These are phyloP conservation scores for Columba janthina DNA, from an alignment of 2,113 vertebrate genomes.

Conservation along the genomic window DNA sequence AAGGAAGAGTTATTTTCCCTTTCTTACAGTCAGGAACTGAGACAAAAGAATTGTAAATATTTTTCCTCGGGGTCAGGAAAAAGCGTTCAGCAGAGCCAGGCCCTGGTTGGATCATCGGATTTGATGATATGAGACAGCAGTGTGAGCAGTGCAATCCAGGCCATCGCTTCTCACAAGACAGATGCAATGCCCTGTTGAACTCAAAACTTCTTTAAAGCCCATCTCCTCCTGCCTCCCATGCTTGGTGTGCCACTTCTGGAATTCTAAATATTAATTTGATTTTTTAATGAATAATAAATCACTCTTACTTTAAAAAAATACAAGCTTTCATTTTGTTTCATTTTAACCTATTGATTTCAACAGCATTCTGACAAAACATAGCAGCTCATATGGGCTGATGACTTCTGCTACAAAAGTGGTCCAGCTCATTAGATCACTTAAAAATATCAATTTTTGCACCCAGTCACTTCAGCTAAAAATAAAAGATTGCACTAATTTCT, in stretches of 20 bases:
- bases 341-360: background rate
- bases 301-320: background rate
- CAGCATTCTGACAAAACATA: background rate
- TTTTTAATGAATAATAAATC: background rate
- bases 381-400: background rate
- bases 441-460: background rate
- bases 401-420: background rate
- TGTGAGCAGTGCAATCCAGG: background rate
- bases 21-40: background rate
- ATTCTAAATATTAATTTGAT: background rate
- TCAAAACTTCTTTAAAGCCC: background rate
- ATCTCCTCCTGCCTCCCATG: background rate
- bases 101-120: fast-evolving
- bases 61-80: background rate
- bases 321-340: background rate
- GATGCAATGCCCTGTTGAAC: background rate
- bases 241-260: background rate
- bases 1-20: background rate
- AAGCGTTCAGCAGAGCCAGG: background rate
- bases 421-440: background rate
- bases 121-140: background rate
- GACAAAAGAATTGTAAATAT: background rate
- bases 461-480: background rate
- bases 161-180: background rate
- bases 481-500: background rate